A percentile compares a stretch with the other conserved stretches of the same genome.
Evolutionary conservation across 2,888 invertebrate genomes (phyloP).

Genomic region (Esperia sulphurella): DNA sequence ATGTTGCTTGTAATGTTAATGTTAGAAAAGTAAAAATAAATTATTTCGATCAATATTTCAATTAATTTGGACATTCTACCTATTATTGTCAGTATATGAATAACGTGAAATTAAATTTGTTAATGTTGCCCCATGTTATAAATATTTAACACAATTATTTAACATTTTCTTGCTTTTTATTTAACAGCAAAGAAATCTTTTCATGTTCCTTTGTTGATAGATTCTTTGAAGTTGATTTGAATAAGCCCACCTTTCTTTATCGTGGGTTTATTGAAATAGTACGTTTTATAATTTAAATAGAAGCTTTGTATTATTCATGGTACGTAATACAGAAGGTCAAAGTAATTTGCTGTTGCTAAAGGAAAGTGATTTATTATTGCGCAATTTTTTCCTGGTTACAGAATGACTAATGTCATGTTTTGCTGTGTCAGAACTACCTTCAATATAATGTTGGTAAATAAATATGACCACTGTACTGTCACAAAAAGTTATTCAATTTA

Average conservation of each 20-base stretch:
- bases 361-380: neutral
- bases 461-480: too few relatives aligned
- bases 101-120: too few relatives aligned
- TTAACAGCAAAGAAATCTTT: neutral
- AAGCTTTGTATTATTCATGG: neutral
- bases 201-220: conserved; percentile 7
- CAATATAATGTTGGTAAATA: too few relatives aligned
- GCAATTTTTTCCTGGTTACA: neutral
- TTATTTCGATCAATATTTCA: too few relatives aligned
- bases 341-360: neutral
- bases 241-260: conserved; percentile 4
- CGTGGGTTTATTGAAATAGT: conserved; percentile 10
- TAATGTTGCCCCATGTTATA: too few relatives aligned
- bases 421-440: neutral
- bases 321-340: neutral
- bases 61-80: neutral
- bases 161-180: neutral
- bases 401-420: neutral
- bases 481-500: too few relatives aligned
- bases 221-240: conserved; percentile 10
- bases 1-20: too few relatives aligned
- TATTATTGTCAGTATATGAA: neutral
- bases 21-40: too few relatives aligned
- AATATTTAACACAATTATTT: neutral
- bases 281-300: conserved; percentile 1